Percentiles rank a stretch among this genome's conserved stretches.
These are phyloP conservation scores for Leucopternis melanops DNA, from an alignment of 2,113 vertebrate species.

Conservation along the genomic window DNA sequence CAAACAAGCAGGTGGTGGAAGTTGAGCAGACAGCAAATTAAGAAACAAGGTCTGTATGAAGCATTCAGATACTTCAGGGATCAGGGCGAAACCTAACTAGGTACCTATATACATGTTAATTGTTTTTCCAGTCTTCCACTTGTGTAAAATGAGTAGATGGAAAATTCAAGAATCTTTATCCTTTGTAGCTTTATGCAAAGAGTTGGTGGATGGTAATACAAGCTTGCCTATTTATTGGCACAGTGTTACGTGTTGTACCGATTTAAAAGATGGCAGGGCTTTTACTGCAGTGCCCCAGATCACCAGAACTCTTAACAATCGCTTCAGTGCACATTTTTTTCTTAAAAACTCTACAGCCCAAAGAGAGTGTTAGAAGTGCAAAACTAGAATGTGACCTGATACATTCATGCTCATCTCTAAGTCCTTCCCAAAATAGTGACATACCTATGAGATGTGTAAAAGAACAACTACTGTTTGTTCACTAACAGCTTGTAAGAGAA, in stretches of 20 bases:
- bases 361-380: slow-evolving; percentile 5
- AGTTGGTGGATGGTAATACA: not conserved
- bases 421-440: slow-evolving; percentile 45
- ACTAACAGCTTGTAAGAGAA: slow-evolving; percentile 36
- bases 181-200: not conserved
- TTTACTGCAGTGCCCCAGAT: not conserved
- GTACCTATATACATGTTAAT: slow-evolving; percentile 9
- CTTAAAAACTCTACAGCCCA: not conserved
- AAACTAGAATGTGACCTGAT: slow-evolving; percentile 39
- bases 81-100: not conserved
- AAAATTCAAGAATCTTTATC: slow-evolving; percentile 43
- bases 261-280: not conserved
- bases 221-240: not conserved
- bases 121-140: slow-evolving; percentile 14
- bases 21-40: not conserved
- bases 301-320: not conserved
- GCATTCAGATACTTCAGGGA: not conserved
- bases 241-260: not conserved
- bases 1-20: not conserved
- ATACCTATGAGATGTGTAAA: slow-evolving; percentile 35
- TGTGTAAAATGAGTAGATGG: slow-evolving; percentile 10
- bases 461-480: slow-evolving; percentile 27
- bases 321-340: not conserved
- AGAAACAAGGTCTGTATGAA: not conserved
- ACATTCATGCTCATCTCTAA: slow-evolving; percentile 2